These are phyloP conservation scores for Luperina nickerlii DNA, from an alignment of 2,888 invertebrate species.

Conservation along the genomic window DNA sequence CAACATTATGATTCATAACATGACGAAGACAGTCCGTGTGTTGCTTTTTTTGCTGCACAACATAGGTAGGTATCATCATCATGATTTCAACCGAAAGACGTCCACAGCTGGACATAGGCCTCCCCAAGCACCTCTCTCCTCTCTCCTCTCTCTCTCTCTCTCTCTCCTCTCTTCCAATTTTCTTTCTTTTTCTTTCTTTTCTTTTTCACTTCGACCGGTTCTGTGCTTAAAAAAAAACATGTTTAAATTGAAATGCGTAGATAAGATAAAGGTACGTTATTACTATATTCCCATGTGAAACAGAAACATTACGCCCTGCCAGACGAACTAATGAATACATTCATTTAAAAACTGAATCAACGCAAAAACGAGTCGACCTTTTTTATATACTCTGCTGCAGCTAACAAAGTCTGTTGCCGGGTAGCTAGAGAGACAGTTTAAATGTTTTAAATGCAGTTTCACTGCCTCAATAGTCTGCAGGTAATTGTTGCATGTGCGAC, in stretches of 20 bases:
- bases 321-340: slow-evolving; percentile 11
- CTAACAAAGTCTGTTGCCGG: too few species aligned
- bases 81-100: too few species aligned
- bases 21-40: too few species aligned
- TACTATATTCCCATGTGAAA: slow-evolving; percentile 29
- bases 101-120: too few species aligned
- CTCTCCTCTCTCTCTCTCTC: too few species aligned
- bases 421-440: not conserved
- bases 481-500: not conserved
- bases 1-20: too few species aligned
- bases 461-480: not conserved
- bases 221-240: not conserved
- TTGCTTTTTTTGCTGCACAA: too few species aligned
- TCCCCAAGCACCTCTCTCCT: too few species aligned
- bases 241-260: slow-evolving; percentile 12
- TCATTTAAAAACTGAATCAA: not conserved
- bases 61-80: too few species aligned
- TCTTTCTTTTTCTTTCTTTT: too few species aligned
- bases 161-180: too few species aligned
- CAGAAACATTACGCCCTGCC: slow-evolving; percentile 24
- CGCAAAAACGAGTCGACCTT: not conserved
- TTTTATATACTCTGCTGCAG: not conserved
- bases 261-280: not conserved
- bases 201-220: too few species aligned
- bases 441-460: not conserved